Conservation (phyloP, 1,140 invertebrate genomes). For the Zaprionus inermis region DNA sequence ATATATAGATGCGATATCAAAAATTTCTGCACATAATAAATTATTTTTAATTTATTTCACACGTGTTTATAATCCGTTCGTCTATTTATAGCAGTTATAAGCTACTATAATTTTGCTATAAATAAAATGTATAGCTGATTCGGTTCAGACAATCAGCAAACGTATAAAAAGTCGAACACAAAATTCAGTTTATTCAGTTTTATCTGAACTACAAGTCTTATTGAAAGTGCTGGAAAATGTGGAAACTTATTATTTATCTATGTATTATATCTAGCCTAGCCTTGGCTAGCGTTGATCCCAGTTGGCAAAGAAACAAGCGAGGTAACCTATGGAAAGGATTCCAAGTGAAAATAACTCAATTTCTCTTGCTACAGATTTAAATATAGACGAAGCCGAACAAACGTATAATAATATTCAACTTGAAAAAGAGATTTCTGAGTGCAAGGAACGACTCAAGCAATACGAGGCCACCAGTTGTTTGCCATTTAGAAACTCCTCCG, state of each 20-base stretch:
- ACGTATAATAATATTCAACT: background rate
- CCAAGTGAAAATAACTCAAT: background rate
- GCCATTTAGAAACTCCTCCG: conserved; percentile 5
- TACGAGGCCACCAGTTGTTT: conserved; percentile 12
- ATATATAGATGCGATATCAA: too few species aligned
- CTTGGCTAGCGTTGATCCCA: background rate
- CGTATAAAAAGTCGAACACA: background rate
- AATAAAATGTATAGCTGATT: background rate
- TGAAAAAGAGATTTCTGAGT: background rate
- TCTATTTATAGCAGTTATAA: background rate
- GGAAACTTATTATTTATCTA: background rate
- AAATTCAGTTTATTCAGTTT: background rate
- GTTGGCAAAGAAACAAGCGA: background rate
- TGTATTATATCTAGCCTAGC: background rate
- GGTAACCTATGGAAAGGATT: background rate
- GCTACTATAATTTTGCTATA: background rate
- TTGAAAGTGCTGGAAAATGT: background rate
- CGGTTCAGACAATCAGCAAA: background rate
- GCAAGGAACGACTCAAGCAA: background rate
- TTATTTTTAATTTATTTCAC: too few species aligned
- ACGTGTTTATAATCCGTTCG: background rate
- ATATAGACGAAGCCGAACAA: background rate
- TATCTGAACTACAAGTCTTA: background rate
- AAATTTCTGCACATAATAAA: background rate
- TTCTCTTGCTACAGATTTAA: background rate